These are phyloP conservation scores for Phasia obesa DNA, from an alignment of 2,888 invertebrate species.

Conservation along the genomic window DNA sequence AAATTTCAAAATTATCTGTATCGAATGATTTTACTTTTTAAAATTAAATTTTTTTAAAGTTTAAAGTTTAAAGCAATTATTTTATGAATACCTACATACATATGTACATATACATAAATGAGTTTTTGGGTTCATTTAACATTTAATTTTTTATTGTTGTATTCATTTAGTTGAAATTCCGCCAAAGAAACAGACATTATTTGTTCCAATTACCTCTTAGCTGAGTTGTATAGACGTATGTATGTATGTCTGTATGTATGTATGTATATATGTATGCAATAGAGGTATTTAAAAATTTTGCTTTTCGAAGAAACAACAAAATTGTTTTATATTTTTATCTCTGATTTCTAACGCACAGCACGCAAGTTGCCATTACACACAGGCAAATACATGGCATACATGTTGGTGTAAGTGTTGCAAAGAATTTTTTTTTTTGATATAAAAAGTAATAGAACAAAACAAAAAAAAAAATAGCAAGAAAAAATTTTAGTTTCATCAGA, in stretches of 20 bases:
- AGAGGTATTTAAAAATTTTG: conserved; percentile 37
- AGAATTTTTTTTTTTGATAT: neutral
- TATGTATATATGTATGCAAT: conserved; percentile 14
- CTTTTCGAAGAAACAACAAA: conserved; percentile 37
- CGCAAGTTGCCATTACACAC: conserved; percentile 27
- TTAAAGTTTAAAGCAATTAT: no score
- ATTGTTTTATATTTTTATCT: conserved; percentile 49
- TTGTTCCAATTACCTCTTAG: conserved; percentile 19
- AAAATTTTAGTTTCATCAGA: conserved; percentile 47
- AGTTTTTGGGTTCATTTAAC: neutral
- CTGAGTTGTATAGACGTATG: conserved; percentile 7
- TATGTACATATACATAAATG: no score
- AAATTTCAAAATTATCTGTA: no score
- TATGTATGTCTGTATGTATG: no score
- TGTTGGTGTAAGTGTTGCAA: neutral
- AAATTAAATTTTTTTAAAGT: no score
- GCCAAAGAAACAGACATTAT: neutral
- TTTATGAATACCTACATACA: no score
- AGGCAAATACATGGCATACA: neutral
- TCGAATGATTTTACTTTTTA: no score
- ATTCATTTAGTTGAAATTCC: neutral
- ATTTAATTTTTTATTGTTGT: neutral
- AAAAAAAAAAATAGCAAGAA: conserved; percentile 1
- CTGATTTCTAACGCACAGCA: conserved; percentile 51
- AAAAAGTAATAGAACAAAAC: conserved; percentile 48